phyloP scores from a whole-genome alignment of 2,888 invertebrate species.

The Nudaria mundana region DNA sequence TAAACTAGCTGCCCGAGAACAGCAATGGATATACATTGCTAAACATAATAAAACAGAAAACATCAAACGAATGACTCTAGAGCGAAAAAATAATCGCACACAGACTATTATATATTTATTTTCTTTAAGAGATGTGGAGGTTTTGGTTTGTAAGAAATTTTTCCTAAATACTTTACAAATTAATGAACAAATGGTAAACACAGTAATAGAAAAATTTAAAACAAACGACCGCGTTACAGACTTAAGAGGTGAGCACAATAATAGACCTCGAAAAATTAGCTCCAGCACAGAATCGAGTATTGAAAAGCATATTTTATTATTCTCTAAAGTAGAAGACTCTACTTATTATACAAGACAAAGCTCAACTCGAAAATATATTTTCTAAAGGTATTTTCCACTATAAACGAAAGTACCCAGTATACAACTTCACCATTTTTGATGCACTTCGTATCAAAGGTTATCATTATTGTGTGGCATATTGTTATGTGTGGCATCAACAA shows the following conservation, averaged over 20 bases:
- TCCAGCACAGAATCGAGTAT: conserved; percentile 1
- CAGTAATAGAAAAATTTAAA: conserved; percentile 2
- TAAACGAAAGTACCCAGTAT: no score
- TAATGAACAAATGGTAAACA: neutral
- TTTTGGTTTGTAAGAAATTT: neutral
- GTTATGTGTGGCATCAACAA: no score
- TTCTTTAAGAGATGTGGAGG: neutral
- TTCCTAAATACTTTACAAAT: conserved; percentile 3
- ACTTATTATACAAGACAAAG: conserved; percentile 8
- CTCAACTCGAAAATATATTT: conserved; percentile 11
- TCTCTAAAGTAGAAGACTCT: conserved; percentile 11
- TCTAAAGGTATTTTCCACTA: no score
- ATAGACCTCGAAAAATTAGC: conserved; percentile 2
- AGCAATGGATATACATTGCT: conserved; percentile 16
- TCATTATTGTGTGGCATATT: no score
- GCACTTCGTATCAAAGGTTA: no score
- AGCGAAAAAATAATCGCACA: conserved; percentile 3
- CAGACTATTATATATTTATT: conserved; percentile 1
- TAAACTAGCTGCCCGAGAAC: conserved; percentile 15
- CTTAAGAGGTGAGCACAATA: conserved; percentile 14
- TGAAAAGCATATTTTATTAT: conserved; percentile 3
- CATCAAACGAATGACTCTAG: conserved; percentile 14
- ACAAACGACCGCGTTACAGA: conserved; percentile 1
- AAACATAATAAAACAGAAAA: conserved; percentile 3
- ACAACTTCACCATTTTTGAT: no score